Conservation (phyloP, 2,797 vertebrate genomes). For the Rhinichthys osculus region DNA sequence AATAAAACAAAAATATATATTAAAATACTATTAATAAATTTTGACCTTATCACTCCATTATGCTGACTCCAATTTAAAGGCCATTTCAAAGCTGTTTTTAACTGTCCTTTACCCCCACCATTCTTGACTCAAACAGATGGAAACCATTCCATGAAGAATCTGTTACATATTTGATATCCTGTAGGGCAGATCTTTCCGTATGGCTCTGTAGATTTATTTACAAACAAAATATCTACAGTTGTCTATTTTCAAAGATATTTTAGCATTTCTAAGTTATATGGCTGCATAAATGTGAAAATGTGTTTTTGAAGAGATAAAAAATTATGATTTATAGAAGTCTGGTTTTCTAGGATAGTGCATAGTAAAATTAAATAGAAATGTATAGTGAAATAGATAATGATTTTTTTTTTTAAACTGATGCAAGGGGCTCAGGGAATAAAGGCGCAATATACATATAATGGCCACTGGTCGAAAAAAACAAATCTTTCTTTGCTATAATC, state of each 20-base stretch:
- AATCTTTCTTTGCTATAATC: neutral
- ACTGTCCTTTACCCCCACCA: constrained; percentile 26
- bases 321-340: neutral
- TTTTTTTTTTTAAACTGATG: neutral
- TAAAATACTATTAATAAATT: neutral
- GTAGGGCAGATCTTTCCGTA: neutral
- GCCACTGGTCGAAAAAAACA: neutral
- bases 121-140: constrained; percentile 32
- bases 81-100: constrained; percentile 20
- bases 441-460: neutral
- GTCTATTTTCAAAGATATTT: neutral
- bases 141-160: constrained; percentile 49
- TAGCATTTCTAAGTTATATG: neutral
- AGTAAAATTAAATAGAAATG: neutral
- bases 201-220: constrained; percentile 1
- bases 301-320: neutral
- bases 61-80: neutral
- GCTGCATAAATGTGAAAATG: neutral
- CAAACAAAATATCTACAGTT: neutral
- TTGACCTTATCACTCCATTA: neutral
- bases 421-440: neutral
- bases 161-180: constrained; percentile 36
- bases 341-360: neutral
- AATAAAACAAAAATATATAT: neutral
- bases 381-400: neutral